Conservation (phyloP, 1,140 invertebrate species). For the Sinonovacula constricta region DNA sequence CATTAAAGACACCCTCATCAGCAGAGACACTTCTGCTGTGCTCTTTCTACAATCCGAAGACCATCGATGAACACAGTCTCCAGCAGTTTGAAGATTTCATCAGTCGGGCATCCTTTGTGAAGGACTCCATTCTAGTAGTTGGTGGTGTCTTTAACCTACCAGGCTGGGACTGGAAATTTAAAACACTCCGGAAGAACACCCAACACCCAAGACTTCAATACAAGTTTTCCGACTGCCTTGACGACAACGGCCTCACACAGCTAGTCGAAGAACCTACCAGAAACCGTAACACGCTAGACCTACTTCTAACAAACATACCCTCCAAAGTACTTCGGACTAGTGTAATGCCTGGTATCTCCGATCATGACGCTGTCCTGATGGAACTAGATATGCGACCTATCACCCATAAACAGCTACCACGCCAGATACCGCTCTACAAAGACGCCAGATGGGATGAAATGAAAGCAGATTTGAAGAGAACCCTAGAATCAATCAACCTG, state of each 20-base stretch:
- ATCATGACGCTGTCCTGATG: background rate
- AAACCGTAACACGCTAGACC: background rate
- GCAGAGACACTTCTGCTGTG: background rate
- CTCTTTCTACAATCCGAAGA: constrained; percentile 8
- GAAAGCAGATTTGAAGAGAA: background rate
- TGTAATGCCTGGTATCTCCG: background rate
- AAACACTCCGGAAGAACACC: background rate
- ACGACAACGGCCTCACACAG: constrained; percentile 5
- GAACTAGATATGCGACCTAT: background rate
- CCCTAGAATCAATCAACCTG: background rate
- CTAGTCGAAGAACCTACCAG: constrained; percentile 6
- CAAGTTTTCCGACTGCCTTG: background rate
- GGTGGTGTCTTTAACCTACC: constrained; percentile 32
- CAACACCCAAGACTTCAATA: background rate
- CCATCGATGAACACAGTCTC: background rate
- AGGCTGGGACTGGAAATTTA: constrained; percentile 31
- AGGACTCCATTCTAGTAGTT: constrained; percentile 7
- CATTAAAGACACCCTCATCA: constrained; percentile 1
- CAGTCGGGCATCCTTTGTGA: background rate
- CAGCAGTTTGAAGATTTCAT: background rate
- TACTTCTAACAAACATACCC: background rate
- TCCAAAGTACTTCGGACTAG: background rate
- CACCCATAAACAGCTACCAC: background rate
- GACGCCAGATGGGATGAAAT: constrained; percentile 3
- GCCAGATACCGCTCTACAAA: background rate